phyloP scores from a whole-genome alignment of 1,140 invertebrate genomes.

The Drosophila miranda region DNA sequence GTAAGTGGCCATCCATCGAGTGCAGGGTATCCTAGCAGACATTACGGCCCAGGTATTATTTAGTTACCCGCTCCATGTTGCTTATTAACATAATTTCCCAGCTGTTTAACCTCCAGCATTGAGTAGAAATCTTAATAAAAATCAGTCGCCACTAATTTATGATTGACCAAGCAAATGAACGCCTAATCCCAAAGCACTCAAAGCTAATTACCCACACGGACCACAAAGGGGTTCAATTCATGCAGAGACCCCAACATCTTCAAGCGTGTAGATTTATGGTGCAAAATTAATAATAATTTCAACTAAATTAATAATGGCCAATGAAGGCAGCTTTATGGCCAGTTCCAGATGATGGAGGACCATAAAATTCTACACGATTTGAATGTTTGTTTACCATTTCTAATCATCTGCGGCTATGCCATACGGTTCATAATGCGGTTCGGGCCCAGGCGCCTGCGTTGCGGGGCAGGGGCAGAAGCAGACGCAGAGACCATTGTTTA shows the following conservation, averaged over 20 bases:
- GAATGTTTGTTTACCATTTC: conserved; percentile 61
- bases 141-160: conserved; percentile 27
- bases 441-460: conserved; percentile 41
- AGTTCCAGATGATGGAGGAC: conserved; percentile 48
- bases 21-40: no score
- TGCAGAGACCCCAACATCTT: not conserved
- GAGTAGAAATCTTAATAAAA: not conserved
- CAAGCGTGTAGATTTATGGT: conserved; percentile 56
- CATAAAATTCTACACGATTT: conserved; percentile 51
- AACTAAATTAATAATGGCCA: conserved; percentile 71
- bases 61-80: no score
- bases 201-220: conserved; percentile 72
- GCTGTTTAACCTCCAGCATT: not conserved
- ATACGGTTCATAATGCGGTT: conserved; percentile 7
- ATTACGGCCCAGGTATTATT: not conserved
- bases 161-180: conserved; percentile 29
- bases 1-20: no score
- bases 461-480: conserved; percentile 1
- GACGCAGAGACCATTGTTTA: conserved; percentile 37
- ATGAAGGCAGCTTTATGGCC: conserved; percentile 33
- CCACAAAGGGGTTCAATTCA: conserved; percentile 35
- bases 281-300: conserved; percentile 75
- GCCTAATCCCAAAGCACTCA: conserved; percentile 29
- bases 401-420: conserved; percentile 45
- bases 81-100: not conserved